Conservation (phyloP, 2,113 vertebrate species). For the Mugil cephalus region DNA sequence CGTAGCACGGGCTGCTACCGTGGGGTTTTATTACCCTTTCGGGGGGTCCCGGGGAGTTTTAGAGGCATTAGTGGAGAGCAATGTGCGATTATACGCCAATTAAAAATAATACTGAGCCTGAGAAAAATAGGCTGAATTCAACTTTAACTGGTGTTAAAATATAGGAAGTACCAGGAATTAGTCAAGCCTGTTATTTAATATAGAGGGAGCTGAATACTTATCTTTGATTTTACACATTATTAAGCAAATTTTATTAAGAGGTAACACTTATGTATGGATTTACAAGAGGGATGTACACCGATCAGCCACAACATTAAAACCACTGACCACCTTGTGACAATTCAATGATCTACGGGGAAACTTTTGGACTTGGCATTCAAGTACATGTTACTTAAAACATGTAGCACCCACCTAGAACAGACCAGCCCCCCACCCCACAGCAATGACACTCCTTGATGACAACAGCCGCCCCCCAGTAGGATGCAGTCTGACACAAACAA, state of each 20-base stretch:
- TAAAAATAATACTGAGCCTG: constrained; percentile 60
- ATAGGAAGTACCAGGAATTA: constrained; percentile 34
- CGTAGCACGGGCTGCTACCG: constrained; percentile 37
- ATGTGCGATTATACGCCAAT: constrained; percentile 58
- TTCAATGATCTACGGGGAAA: too few relatives aligned
- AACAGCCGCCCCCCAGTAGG: too few relatives aligned
- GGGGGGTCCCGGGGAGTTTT: constrained; percentile 27
- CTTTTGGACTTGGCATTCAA: too few relatives aligned
- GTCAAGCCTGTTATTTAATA: constrained; percentile 54
- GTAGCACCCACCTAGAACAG: too few relatives aligned
- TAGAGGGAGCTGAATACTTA: constrained; percentile 25
- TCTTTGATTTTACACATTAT: constrained; percentile 49
- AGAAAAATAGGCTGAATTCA: constrained; percentile 56
- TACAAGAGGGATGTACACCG: neutral
- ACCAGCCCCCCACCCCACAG: too few relatives aligned
- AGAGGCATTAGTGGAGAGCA: constrained; percentile 48
- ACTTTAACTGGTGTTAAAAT: constrained; percentile 47
- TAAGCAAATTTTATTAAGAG: constrained; percentile 36
- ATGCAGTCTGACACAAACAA: too few relatives aligned
- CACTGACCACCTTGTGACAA: too few relatives aligned
- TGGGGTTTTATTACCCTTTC: constrained; percentile 54
- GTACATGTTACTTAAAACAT: too few relatives aligned
- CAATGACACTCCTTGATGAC: too few relatives aligned
- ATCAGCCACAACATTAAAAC: too few relatives aligned
- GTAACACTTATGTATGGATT: neutral